Percentiles rank a stretch among this genome's conserved stretches.
phyloP scores from a whole-genome alignment of 2,113 vertebrate genomes.

The Leiothrix lutea region DNA sequence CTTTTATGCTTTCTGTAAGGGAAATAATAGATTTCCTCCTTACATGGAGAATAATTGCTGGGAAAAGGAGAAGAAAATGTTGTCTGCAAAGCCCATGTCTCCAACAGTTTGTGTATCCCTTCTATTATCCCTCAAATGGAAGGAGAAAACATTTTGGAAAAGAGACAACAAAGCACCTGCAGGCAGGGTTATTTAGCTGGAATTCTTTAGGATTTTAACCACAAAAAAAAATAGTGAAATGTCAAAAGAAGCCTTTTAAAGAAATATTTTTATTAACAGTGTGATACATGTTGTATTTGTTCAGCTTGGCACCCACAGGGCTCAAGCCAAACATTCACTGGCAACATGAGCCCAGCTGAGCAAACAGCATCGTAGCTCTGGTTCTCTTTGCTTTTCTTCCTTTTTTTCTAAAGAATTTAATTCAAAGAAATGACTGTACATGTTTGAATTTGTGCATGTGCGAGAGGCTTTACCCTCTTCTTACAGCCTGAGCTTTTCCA shows the following conservation, averaged over 20 bases:
- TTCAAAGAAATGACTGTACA: background rate
- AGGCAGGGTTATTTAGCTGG: background rate
- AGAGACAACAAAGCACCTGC: background rate
- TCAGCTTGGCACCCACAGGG: background rate
- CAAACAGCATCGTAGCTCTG: background rate
- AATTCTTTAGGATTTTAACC: too few relatives aligned
- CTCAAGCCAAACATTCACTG: background rate
- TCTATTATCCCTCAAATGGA: background rate
- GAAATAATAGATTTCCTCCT: background rate
- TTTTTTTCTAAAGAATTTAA: background rate
- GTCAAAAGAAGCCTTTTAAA: rapidly evolving
- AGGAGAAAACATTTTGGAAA: background rate
- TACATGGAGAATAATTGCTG: background rate
- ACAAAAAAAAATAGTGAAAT: background rate
- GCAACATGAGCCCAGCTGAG: background rate
- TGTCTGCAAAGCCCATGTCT: background rate
- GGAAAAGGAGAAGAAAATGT: background rate
- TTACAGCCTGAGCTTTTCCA: background rate
- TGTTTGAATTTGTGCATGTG: background rate
- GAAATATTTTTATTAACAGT: background rate
- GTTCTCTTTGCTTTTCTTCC: background rate
- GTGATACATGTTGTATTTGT: background rate
- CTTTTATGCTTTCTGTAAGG: background rate
- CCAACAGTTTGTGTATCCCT: background rate
- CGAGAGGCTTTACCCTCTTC: background rate